Evolutionary conservation across 2,888 invertebrate genomes (phyloP), one percentile per base, ranked within the genome.

Genomic region (Scaeva pyrastri): DNA sequence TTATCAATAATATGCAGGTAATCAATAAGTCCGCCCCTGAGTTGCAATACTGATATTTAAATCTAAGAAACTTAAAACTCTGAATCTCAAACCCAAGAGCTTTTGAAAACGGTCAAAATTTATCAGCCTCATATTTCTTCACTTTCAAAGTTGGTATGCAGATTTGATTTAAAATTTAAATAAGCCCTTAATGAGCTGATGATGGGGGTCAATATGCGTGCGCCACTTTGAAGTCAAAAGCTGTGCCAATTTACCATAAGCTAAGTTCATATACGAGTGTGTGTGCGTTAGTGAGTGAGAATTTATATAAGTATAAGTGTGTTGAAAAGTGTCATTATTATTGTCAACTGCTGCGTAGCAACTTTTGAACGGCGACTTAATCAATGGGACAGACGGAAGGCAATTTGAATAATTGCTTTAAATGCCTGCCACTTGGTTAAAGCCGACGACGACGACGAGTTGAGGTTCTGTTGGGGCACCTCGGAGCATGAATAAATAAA

Each of bases 331-430:
- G 75, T 74, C 56, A 84, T 23, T 48, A 58, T 58, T 58, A 6
- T 4, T 3, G 2, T 8, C 52, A 41, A 23, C 56, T 16, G 26
- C 58, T 70, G 55, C 48, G 58, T 45, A 68, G 52, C 66, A 77
- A 70, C 60, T 26, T 79, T 45, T 31, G 62, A 60, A 2, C 43
- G 14, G 31, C 31, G 10, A 68, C 76, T 85, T 77, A 85, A 81
- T 85, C 85, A 85, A 81, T 39, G 43, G 50, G 50, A 76, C 76
- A 81, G 81, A 81, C 81, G 81, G 76, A 85, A 72, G 31, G 62
- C 76, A 81, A 85, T 81, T 85, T 81, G 81, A 81, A 85, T 85
- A 85, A 85, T 81, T 81, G 76, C 68, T 26, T 41, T 36, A 80
- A 80, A 72, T 71, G 77, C 66, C 66, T 52, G 23, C 36, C 64